Conservation (phyloP, 2,797 vertebrate species). For the Remorina albescens region DNA sequence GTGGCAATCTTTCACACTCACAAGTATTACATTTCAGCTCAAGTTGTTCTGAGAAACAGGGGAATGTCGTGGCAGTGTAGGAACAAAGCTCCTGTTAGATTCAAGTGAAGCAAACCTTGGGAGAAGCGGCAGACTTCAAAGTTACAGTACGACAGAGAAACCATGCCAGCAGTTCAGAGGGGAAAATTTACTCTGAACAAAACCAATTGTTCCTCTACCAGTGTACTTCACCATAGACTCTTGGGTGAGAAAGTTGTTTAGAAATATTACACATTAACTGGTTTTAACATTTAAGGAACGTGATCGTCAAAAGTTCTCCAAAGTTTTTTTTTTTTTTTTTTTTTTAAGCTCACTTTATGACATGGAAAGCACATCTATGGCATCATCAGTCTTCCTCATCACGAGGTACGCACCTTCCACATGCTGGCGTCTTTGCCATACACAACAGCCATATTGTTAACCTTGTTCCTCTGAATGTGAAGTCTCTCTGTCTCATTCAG, state of each 20-base stretch:
- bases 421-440: slow-evolving; percentile 97
- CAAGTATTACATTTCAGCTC: slow-evolving; percentile 46
- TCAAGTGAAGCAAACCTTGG: slow-evolving; percentile 52
- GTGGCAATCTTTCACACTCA: slow-evolving; percentile 42
- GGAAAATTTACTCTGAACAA: slow-evolving; percentile 68
- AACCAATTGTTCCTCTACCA: slow-evolving; percentile 56
- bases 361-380: slow-evolving; percentile 1
- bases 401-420: slow-evolving; percentile 91
- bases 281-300: slow-evolving; percentile 34
- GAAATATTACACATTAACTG: slow-evolving; percentile 34
- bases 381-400: too few relatives aligned
- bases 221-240: slow-evolving; percentile 51
- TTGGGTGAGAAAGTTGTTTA: slow-evolving; percentile 52
- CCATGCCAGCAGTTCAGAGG: slow-evolving; percentile 56
- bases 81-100: slow-evolving; percentile 64
- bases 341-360: slow-evolving; percentile 5
- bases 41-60: slow-evolving; percentile 39
- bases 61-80: slow-evolving; percentile 23
- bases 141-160: slow-evolving; percentile 48
- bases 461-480: slow-evolving; percentile 90
- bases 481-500: slow-evolving; percentile 91
- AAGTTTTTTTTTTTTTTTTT: slow-evolving; percentile 2
- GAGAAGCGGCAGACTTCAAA: slow-evolving; percentile 69
- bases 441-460: slow-evolving; percentile 94
- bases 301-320: slow-evolving; percentile 18